Base-by-base conservation (phyloP, 2,888 invertebrate genomes). In the Reticulitermes lucifugus region DNA sequence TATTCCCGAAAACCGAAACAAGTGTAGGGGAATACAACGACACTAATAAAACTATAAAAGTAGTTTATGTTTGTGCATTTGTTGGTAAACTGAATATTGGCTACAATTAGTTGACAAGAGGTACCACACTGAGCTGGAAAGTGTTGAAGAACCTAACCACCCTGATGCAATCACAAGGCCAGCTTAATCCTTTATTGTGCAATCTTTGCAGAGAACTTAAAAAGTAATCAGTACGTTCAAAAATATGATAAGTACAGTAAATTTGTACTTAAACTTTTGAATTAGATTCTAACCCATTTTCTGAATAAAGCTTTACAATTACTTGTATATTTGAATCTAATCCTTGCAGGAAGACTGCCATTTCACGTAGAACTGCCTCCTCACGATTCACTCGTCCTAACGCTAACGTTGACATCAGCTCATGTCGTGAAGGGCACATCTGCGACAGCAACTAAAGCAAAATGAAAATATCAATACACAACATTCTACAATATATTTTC, bases 381-480 rank as follows among this genome's bases (percentile, higher is more conserved):
- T 91, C 91, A 59, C 89, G 89, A 29, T 89, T 88, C 35, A 89
- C 88, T 80, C 89, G 88, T 71, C 90, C 93, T 89, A 90, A 91
- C 87, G 90, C 93, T 89, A 92, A 91, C 86, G 91, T 92, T 88
- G 90, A 90, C 86, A 93, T 88, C 41, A 94, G 89, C 89, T 94
- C 93, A 22, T 92, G 92, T 84, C 95, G 91, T 10, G 92, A 92
- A 75, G 95, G 95, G 82, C 93, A 92, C 93, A 94, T 93, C 88
- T 92, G 93, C 87, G 93, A 93, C 86, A 95, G 92, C 10, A 95
- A 89, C 95, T 95, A 91, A 86, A 92, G 92, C 87, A 86, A 85
- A 88, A 25, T 55, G 1, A 14, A 55, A 55, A 55, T 55, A 18
- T 55, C 18, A 55, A 18, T 25, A 65, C 25, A n/a, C 65, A 65